These are phyloP conservation scores for Melangyna quadrimaculata DNA, from an alignment of 2,888 invertebrate genomes.

Conservation along the genomic window DNA sequence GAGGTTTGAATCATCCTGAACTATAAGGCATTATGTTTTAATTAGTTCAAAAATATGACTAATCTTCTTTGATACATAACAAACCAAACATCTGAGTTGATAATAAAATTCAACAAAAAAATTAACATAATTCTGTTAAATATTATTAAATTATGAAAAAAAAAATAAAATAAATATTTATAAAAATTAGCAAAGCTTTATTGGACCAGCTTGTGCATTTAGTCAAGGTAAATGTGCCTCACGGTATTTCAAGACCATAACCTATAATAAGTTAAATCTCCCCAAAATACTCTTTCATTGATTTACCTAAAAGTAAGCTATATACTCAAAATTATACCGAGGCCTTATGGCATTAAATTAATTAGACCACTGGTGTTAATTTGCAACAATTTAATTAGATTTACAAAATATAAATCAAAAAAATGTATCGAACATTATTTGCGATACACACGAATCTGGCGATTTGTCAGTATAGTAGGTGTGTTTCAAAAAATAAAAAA, in stretches of 20 bases:
- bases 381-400: constrained; percentile 53
- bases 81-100: neutral
- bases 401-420: constrained; percentile 1
- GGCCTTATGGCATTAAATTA: constrained; percentile 45
- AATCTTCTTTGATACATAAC: neutral
- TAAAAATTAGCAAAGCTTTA: neutral
- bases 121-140: neutral
- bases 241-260: neutral
- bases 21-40: neutral
- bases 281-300: neutral
- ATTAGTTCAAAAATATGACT: neutral
- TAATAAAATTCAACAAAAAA: neutral
- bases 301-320: neutral
- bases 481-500: neutral
- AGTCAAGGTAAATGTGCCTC: neutral
- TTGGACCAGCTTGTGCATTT: constrained; percentile 9
- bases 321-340: constrained; percentile 55
- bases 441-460: neutral
- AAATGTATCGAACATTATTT: constrained; percentile 4
- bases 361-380: constrained; percentile 56
- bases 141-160: neutral
- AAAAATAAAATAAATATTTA: too few species aligned
- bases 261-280: neutral
- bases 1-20: neutral
- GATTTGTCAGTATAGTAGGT: neutral